A percentile compares a stretch with the other conserved stretches of the same genome.
Evolutionary conservation across 1,140 invertebrate genomes (phyloP).

Genomic region (Procambarus virginalis): DNA sequence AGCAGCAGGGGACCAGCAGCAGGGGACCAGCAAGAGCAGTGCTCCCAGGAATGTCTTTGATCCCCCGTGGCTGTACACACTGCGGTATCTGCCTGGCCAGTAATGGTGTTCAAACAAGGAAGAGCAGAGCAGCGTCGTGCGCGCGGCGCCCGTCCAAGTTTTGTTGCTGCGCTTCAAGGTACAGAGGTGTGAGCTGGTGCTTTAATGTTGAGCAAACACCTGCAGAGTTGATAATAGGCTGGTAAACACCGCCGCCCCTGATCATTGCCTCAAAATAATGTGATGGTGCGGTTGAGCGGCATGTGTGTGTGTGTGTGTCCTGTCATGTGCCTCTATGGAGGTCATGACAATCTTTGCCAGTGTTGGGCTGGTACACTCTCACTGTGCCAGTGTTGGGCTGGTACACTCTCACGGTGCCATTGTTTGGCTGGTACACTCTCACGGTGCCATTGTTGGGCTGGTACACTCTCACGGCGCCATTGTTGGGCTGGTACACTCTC

Average conservation of each 20-base stretch:
- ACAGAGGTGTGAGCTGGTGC: constrained; percentile 17
- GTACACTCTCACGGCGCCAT: no score
- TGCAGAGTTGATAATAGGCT: constrained; percentile 20
- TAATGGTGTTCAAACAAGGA: background rate
- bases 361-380: background rate
- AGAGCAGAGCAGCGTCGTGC: background rate
- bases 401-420: no score
- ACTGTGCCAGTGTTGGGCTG: background rate
- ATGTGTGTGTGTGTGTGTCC: background rate
- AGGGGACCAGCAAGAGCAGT: background rate
- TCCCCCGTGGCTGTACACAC: background rate
- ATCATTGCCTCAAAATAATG: constrained; percentile 13
- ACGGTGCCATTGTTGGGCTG: no score
- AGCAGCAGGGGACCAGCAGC: background rate
- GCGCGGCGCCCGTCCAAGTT: background rate
- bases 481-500: no score
- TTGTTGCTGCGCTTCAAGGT: background rate
- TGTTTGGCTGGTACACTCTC: no score
- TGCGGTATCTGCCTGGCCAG: background rate
- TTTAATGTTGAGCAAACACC: constrained; percentile 28
- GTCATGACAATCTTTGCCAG: background rate
- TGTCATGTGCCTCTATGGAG: background rate
- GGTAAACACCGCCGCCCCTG: background rate
- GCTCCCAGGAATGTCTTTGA: background rate
- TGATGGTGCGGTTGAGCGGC: background rate